Base-by-base conservation (phyloP, 2,888 invertebrate species). In the Pterostichus niger region DNA sequence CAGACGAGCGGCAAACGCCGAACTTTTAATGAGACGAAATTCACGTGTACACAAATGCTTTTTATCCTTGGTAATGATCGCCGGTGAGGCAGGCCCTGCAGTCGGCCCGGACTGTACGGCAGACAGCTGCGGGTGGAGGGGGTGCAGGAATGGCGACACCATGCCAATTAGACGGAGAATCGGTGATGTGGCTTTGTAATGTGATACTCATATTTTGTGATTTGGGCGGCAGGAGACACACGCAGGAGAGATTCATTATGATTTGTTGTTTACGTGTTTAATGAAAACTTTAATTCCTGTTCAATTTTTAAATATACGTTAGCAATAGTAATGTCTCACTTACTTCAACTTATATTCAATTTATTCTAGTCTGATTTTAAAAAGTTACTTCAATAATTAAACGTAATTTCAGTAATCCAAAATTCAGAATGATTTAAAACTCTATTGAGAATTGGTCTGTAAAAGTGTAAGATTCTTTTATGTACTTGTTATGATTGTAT, bases 31-130 rank as follows among this genome's bases (percentile, higher is more conserved):
- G 85, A 85, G 84, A 84, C 79, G 83, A 85, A 80, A 84, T 85
- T 85, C 84, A 83, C 85, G 85, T 84, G 80, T 82, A 84, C 82
- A 82, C 82, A 83, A 84, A 84, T 81, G 81, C 83, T 83, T 83
- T 84, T 84, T 85, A 83, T 84, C 83, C 82, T 81, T 85, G 83
- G 85, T 86, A 86, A 86, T 86, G 86, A 86, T 86, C 85, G 85
- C 84, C 44, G 35, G 15, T 76, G n/a, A 31, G n/a, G 31, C 17
- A n/a, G 24, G 54, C 17, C 56, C 35, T 15, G 24, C 40, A 46
- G 73, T 77, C 56, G 52, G 76, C 59, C 24, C 4, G 52, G 75
- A n/a, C 17, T 10, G 7, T 7, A 61, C 35, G 35, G 49, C 49
- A 73, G 73, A 56, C 64, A 40, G 4, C 64, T 31, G 33, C 35